Evolutionary conservation across 2,113 vertebrate species (phyloP), one percentile per base, ranked within the genome.

Genomic region (Anolis carolinensis): DNA sequence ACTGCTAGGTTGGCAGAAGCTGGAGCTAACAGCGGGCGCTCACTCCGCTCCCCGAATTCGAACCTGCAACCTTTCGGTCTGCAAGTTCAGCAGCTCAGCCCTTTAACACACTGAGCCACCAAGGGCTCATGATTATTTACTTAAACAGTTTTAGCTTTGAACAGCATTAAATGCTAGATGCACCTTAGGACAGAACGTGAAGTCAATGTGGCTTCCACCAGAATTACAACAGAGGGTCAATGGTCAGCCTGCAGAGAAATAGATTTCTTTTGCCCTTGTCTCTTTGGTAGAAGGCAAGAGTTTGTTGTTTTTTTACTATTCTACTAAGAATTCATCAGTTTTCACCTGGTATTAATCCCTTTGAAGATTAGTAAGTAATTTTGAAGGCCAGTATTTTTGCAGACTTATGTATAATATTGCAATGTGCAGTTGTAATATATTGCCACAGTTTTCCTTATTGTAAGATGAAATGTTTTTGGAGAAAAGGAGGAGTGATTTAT

Each of bases 391-490:
- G 36, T 65, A 65, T 39, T 11, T 79, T 36, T 79, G 55, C 65
- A 67, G 36, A 34, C 27, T n/a, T 68, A 48, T 68, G 39, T 68
- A 48, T 9, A 68, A 68, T 30, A 50, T n/a, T 59, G 30, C 30
- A 39, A 23, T 73, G 21, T 44, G 3, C n/a, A 78, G 50, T 32
- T 4, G 9, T 78, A 50, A 36, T 6, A 73, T 3, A 21, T 16
- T 39, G 5, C 55, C 55, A 59, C 55, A 59, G 55, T 13, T 9
- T 59, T 3, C 72, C 13, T 76, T 52, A 4, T 30, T 1, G 0
- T 0, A 0, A 1, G 34, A 14, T 23, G 1, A 1, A 25, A 2
- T 72, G 85, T n/a, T n/a, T 90, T n/a, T 34, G 34, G 34, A 71
- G 50, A n/a, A 39, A 32, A 67, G 67, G 7, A 84, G 5, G 44